phyloP scores from a whole-genome alignment of 2,797 vertebrate genomes.

The Anisognathus igniventris region DNA sequence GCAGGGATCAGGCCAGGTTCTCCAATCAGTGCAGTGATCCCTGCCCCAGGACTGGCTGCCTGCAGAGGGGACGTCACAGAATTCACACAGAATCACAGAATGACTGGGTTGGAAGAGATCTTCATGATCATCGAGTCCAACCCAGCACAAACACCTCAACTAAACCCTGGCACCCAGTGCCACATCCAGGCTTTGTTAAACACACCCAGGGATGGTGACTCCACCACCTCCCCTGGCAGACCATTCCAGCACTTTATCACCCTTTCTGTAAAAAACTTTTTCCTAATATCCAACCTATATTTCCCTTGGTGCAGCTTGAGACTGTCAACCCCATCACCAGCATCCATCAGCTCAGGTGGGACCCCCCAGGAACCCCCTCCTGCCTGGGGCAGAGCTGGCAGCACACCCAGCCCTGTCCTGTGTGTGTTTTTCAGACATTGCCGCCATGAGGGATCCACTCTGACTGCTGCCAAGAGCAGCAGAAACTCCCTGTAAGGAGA shows the following conservation, averaged over 20 bases:
- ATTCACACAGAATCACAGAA: not conserved
- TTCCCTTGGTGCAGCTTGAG: not conserved
- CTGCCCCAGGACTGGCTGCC: not conserved
- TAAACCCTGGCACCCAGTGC: not conserved
- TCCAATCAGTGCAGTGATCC: not conserved
- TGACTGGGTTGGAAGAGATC: not conserved
- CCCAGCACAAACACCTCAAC: not conserved
- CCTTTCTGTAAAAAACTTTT: not conserved
- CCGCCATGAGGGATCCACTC: not conserved
- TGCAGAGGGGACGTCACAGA: not conserved
- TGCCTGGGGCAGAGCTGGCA: not conserved
- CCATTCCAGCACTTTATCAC: not conserved
- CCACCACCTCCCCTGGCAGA: accelerated
- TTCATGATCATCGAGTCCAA: not conserved
- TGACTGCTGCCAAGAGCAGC: not conserved
- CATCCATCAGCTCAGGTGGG: not conserved
- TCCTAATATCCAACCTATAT: not conserved
- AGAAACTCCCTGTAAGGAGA: conserved; percentile 26
- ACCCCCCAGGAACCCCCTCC: not conserved
- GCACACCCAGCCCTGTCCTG: not conserved
- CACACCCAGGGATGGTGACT: not conserved
- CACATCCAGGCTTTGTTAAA: not conserved
- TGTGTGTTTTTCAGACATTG: not conserved
- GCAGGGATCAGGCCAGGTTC: not conserved
- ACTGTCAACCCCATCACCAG: not conserved